Base-by-base conservation (phyloP, 2,888 invertebrate genomes). In the Coremacera marginata region DNA sequence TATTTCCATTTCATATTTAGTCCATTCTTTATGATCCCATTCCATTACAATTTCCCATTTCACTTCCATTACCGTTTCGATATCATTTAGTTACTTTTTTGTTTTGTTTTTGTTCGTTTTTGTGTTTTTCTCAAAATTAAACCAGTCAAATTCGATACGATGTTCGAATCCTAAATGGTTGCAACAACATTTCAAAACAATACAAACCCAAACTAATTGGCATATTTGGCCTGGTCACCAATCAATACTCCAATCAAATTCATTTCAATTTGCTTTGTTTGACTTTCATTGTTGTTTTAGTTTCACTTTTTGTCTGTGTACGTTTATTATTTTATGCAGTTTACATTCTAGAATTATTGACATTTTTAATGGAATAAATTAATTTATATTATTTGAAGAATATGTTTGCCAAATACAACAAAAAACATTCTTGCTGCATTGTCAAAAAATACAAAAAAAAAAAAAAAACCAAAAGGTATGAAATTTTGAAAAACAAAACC, bases 201-300 rank as follows among this genome's bases (percentile, higher is more conserved):
- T 60, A 22, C 57, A 67, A 82, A 81, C 82, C 71, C 82, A 83
- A 83, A 86, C 87, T 86, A 87, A 87, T 87, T 87, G 87, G 87
- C 84, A 84, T 79, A 83, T 67, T 74, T 80, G 87, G 85, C 80
- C 83, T 82, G 52, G 67, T 84, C 87, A 86, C 87, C 86, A 86
- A 82, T 52, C 52, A 34, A 70, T 72, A 68, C 60, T 68, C 60
- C 62, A 77, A 77, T 74, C 77, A 76, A 60, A 75, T 77, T 63
- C 77, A 78, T 78, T 70, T 78, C 73, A 65, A 65, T 68, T 76
- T 75, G 75, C 67, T 77, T 77, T 73, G 51, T 78, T 80, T 73
- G 51, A 70, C 75, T 75, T 74, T 62, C 71, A 71, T 78, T 63
- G 27, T 68, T 77, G 70, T 75, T 72, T 68, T 70, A 8, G 60